Evolutionary conservation across 2,113 vertebrate genomes (phyloP).

Genomic region (Chroicocephalus ridibundus): DNA sequence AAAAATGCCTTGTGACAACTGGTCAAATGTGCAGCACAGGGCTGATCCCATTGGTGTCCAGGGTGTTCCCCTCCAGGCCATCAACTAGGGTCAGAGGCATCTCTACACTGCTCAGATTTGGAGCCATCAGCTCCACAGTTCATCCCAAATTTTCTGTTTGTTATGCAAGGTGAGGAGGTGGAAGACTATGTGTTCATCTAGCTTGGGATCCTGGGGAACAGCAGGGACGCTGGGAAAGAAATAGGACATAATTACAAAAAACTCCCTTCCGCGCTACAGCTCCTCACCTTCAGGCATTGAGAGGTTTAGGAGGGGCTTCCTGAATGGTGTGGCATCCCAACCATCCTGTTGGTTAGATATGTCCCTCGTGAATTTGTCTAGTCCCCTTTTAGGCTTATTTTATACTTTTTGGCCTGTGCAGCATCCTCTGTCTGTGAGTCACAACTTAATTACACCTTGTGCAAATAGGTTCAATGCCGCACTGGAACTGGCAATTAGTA

Average conservation of each 20-base stretch:
- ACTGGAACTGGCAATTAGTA: slow-evolving; percentile 25
- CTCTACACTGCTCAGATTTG: background rate
- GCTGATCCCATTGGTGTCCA: background rate
- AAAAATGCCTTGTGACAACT: background rate
- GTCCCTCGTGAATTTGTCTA: background rate
- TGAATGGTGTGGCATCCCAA: background rate
- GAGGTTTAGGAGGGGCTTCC: background rate
- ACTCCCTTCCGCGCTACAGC: background rate
- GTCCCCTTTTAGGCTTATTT: background rate
- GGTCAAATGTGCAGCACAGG: background rate
- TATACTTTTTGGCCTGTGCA: slow-evolving; percentile 6
- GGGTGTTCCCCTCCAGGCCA: background rate
- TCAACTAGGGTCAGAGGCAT: background rate
- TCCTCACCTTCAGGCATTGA: background rate
- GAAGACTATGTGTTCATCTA: background rate
- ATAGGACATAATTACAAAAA: background rate
- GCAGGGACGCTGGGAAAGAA: background rate
- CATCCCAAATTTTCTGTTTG: background rate
- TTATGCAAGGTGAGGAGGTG: background rate
- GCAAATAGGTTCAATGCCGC: background rate
- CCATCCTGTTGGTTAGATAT: background rate
- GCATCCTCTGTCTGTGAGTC: slow-evolving; percentile 46
- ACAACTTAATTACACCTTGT: slow-evolving; percentile 51
- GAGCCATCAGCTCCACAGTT: background rate
- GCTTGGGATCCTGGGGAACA: background rate